phyloP scores from a whole-genome alignment of 2,113 vertebrate genomes.

The Aspidoscelis tigris region DNA sequence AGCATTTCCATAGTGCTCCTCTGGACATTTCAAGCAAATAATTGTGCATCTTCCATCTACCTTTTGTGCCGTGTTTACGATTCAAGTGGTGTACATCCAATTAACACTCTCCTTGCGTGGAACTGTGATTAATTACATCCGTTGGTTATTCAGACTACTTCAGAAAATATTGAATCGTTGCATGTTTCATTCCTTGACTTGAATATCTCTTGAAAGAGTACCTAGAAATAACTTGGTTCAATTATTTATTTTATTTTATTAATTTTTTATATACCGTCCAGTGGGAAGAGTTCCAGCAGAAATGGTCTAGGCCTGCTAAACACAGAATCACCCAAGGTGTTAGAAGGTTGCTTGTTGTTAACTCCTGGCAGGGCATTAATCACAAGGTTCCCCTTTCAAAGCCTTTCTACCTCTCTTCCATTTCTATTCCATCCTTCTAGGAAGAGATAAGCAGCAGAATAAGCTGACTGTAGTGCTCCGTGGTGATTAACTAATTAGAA shows the following conservation, averaged over 20 bases:
- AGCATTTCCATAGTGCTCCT: accelerated
- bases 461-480: neutral
- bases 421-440: neutral
- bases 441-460: neutral
- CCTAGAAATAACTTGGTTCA: conserved; percentile 62
- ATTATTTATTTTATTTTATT: conserved; percentile 54
- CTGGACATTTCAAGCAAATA: neutral
- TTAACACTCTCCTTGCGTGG: neutral
- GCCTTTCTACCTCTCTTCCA: conserved; percentile 21
- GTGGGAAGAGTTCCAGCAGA: too few species aligned
- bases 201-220: conserved; percentile 57
- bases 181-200: conserved; percentile 57
- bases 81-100: conserved; percentile 15
- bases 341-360: too few species aligned
- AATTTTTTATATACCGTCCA: too few species aligned
- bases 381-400: too few species aligned
- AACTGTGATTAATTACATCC: conserved; percentile 47
- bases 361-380: too few species aligned
- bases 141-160: conserved; percentile 23
- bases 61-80: accelerated
- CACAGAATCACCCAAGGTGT: too few species aligned
- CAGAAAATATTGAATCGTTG: conserved; percentile 55
- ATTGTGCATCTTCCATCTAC: neutral
- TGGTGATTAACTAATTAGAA: neutral
- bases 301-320: too few species aligned